A percentile compares a stretch with the other conserved stretches of the same genome.
Evolutionary conservation across 2,888 invertebrate genomes (phyloP).

Genomic region (Pinctada fucata): DNA sequence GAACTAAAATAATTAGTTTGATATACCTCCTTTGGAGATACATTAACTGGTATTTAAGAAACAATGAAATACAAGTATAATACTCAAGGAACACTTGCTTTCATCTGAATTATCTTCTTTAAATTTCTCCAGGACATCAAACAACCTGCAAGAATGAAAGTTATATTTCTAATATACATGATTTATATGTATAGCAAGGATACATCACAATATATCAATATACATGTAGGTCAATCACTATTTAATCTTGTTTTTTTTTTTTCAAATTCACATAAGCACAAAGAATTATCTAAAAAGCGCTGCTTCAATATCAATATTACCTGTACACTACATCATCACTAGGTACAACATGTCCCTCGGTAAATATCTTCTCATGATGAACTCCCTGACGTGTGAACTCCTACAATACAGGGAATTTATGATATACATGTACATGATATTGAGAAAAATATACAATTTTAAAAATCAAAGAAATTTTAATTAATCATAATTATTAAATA

Average conservation of each 20-base stretch:
- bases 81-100: conserved; percentile 37
- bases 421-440: too few relatives aligned
- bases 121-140: conserved; percentile 61
- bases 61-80: not conserved
- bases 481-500: not conserved
- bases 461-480: not conserved
- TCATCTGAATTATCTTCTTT: conserved; percentile 45
- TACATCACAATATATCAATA: too few relatives aligned
- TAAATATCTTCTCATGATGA: conserved; percentile 79
- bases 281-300: too few relatives aligned
- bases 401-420: not conserved
- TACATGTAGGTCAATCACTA: too few relatives aligned
- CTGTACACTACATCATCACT: conserved; percentile 71
- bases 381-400: conserved; percentile 60
- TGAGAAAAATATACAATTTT: not conserved
- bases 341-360: conserved; percentile 80
- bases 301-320: conserved; percentile 72
- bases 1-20: too few relatives aligned
- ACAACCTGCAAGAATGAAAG: conserved; percentile 54
- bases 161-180: too few relatives aligned
- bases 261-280: too few relatives aligned
- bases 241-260: too few relatives aligned
- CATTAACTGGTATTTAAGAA: too few relatives aligned
- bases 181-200: too few relatives aligned
- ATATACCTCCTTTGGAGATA: too few relatives aligned